Percentiles rank a stretch among this genome's conserved stretches.
These are phyloP conservation scores for Aleadryas rufinucha DNA, from an alignment of 2,113 vertebrate species.

Conservation along the genomic window DNA sequence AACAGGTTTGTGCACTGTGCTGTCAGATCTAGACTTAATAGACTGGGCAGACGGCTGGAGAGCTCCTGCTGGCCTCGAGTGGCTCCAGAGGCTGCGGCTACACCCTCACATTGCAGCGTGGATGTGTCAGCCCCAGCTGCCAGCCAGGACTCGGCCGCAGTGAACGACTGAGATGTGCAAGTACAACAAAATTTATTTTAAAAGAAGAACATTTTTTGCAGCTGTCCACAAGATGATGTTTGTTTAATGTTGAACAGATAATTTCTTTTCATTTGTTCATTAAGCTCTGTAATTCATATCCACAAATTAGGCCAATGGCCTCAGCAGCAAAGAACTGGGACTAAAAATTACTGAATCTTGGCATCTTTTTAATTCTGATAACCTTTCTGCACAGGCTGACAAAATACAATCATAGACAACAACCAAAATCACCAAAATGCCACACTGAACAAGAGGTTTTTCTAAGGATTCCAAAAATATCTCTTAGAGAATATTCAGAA, in stretches of 20 bases:
- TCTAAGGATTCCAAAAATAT: neutral
- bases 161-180: fast-evolving
- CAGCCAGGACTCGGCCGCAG: neutral
- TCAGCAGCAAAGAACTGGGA: neutral
- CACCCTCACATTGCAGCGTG: fast-evolving
- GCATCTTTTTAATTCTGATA: neutral
- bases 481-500: neutral
- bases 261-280: neutral
- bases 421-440: neutral
- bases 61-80: neutral
- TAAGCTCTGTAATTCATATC: neutral
- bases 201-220: neutral
- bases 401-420: neutral
- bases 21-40: neutral
- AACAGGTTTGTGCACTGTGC: neutral
- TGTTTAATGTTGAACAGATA: neutral
- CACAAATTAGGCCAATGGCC: neutral
- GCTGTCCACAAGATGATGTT: neutral
- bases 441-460: neutral
- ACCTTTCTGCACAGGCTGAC: neutral
- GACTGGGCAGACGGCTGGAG: neutral
- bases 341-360: neutral
- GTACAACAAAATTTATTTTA: neutral
- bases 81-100: neutral
- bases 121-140: no score